phyloP scores from a whole-genome alignment of 2,797 vertebrate genomes.

The Babyrousa celebensis region DNA sequence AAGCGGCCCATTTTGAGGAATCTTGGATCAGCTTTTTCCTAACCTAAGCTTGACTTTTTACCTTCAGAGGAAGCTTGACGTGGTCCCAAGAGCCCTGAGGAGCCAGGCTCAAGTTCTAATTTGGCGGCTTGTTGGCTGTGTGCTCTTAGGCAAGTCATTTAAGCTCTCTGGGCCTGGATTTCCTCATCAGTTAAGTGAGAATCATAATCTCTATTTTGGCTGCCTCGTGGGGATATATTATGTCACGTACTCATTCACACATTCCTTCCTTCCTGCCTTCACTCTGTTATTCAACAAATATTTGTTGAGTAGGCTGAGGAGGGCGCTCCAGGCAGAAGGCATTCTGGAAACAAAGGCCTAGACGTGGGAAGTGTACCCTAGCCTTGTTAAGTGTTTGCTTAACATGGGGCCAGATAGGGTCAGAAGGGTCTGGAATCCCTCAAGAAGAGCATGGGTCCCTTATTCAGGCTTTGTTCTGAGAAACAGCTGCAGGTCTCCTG shows the following conservation, averaged over 20 bases:
- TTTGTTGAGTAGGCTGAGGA: neutral
- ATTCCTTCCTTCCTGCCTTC: neutral
- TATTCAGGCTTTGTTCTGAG: neutral
- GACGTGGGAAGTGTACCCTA: neutral
- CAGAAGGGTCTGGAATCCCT: neutral
- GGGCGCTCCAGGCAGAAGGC: neutral
- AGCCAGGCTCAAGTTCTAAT: neutral
- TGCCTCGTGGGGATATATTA: neutral
- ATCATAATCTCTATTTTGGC: neutral
- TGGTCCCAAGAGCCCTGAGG: slow-evolving; percentile 31
- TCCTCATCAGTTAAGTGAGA: neutral
- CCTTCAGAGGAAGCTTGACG: neutral
- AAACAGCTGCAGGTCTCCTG: neutral
- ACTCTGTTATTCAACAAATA: neutral
- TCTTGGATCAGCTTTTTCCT: slow-evolving; percentile 65
- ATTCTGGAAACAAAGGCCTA: neutral
- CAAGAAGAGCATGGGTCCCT: neutral
- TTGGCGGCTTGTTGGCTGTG: neutral
- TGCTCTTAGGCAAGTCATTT: slow-evolving; percentile 29
- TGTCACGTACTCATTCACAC: neutral
- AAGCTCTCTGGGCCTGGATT: neutral
- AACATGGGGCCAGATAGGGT: neutral
- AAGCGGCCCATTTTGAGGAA: slow-evolving; percentile 77
- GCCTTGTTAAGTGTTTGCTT: neutral
- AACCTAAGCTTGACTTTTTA: slow-evolving; percentile 59